phyloP scores from a whole-genome alignment of 1,140 invertebrate species.

The Papilio machaon region DNA sequence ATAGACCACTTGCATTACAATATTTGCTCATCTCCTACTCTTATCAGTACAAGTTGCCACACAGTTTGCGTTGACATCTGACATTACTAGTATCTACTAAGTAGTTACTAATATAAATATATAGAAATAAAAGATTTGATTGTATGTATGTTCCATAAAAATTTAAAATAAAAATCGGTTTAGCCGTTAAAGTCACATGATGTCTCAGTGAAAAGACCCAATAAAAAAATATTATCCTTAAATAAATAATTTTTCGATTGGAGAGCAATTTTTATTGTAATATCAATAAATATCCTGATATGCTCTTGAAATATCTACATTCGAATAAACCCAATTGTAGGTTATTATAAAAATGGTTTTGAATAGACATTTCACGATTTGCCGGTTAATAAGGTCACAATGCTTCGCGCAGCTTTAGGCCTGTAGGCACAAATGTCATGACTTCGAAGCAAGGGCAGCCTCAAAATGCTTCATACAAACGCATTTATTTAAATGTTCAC shows the following conservation, averaged over 20 bases:
- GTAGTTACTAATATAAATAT: neutral
- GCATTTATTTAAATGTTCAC: constrained; percentile 16
- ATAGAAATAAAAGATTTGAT: neutral
- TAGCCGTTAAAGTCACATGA: no score
- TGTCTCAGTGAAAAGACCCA: neutral
- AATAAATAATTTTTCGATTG: neutral
- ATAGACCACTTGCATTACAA: constrained; percentile 39
- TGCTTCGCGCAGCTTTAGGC: constrained; percentile 41
- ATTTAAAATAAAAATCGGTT: no score
- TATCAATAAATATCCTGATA: neutral
- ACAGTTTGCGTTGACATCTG: constrained; percentile 33
- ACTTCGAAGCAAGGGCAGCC: constrained; percentile 62
- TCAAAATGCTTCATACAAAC: constrained; percentile 9
- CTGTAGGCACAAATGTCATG: constrained; percentile 59
- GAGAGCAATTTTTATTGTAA: neutral
- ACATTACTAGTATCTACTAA: constrained; percentile 24
- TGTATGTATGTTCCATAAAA: neutral
- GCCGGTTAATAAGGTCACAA: constrained; percentile 50
- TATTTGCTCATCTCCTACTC: constrained; percentile 40
- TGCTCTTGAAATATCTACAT: constrained; percentile 48
- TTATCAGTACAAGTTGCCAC: constrained; percentile 34
- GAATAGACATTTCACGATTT: constrained; percentile 57
- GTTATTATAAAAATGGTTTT: constrained; percentile 45
- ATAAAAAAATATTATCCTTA: neutral
- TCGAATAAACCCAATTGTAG: constrained; percentile 34